Evolutionary conservation across 1,140 invertebrate genomes (phyloP), one percentile per base, ranked within the genome.

Genomic region (Leguminivora glycinivorella): DNA sequence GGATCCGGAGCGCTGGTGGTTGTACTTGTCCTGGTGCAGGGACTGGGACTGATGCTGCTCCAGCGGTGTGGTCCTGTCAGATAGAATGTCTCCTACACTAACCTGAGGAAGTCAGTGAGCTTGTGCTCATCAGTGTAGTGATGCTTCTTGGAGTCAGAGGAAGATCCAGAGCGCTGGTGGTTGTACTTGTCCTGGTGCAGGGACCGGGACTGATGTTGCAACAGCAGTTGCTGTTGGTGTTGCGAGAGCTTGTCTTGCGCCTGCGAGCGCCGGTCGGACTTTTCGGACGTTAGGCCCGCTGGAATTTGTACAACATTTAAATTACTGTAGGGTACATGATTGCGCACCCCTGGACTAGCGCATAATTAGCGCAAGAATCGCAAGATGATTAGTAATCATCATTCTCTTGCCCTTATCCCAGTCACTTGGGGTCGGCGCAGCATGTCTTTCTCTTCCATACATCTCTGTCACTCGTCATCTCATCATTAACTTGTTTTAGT

Each of bases 81-180:
- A n/a, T n/a, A n/a, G n/a, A n/a, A n/a, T n/a, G n/a, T n/a, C n/a
- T n/a, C n/a, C 34, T 6, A 38, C 10, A 69, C 63, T 76, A 68
- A 92, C 91, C 90, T 91, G 58, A 92, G 78, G 69, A 92, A 92
- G 70, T 92, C 92, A 17, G 91, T 92, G 10, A 92, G 83, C 71
- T 92, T 92, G 56, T 92, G 90, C 70, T 92, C 90, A 75, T 92
- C 91, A 6, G 72, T 81, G 56, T 92, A 92, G 67, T 92, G 90
- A 73, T 92, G 90, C 71, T 91, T 91, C 68, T 89, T 89, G 5
- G 83, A 71, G 9, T 88, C 84, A 10, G 84, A 67, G 19, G 85
- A 82, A 0, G 83, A 79, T 25, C 71, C 70, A 7, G 85, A 82
- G 1, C 75, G 77, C 25, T 81, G 80, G 4, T 85, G 82, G 72